phyloP scores from a whole-genome alignment of 53 echinoderm and acorn worm species.

The Arbacia lixula region DNA sequence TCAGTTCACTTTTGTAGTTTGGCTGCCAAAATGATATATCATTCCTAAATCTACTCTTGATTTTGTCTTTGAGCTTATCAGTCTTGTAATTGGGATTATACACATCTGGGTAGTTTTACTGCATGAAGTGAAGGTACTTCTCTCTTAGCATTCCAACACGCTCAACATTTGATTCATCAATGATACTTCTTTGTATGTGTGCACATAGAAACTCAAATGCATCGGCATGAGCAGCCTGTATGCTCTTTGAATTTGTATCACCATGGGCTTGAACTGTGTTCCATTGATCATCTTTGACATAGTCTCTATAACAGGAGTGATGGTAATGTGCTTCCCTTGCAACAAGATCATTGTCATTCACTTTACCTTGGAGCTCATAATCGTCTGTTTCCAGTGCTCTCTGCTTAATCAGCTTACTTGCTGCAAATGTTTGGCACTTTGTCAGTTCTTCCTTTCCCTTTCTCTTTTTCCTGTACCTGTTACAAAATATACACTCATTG shows the following conservation, averaged over 20 bases:
- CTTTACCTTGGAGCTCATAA: conserved; percentile 40
- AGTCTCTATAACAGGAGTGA: conserved; percentile 47
- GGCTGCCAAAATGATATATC: conserved; percentile 64
- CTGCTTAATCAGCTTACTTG: conserved; percentile 41
- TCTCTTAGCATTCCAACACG: conserved; percentile 56
- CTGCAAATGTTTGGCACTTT: conserved; percentile 54
- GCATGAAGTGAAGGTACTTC: conserved; percentile 53
- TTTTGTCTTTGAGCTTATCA: conserved; percentile 54
- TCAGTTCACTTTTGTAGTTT: conserved; percentile 64
- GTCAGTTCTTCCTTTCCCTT: conserved; percentile 59
- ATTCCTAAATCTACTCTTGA: conserved; percentile 52
- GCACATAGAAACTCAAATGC: conserved; percentile 45
- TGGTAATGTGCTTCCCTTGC: conserved; percentile 69
- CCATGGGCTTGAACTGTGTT: background rate
- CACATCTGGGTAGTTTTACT: conserved; percentile 51
- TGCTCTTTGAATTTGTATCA: conserved; percentile 36
- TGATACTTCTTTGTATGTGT: conserved; percentile 51
- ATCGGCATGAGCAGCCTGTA: conserved; percentile 53
- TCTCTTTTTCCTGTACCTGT: conserved; percentile 45
- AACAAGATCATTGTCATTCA: conserved; percentile 53
- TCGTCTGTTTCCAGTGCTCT: conserved; percentile 27
- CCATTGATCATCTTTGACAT: background rate
- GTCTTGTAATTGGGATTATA: conserved; percentile 63
- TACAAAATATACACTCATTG: too few species aligned
- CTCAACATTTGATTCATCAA: conserved; percentile 62